A percentile compares a stretch with the other conserved stretches of the same genome.
These are phyloP conservation scores for Spatula versicolor DNA, from an alignment of 2,797 vertebrate species.

Conservation along the genomic window DNA sequence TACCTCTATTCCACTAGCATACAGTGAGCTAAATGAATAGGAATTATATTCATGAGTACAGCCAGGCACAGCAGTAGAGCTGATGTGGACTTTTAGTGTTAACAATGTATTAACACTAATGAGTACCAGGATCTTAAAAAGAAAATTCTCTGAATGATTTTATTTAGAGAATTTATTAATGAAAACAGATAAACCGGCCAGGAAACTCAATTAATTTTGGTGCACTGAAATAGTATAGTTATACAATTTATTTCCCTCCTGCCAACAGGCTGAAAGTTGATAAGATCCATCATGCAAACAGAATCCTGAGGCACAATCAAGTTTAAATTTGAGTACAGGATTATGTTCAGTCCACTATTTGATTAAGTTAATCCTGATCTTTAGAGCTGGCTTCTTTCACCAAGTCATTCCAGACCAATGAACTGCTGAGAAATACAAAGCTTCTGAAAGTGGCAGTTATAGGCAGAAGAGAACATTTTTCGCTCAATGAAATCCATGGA, in stretches of 20 bases:
- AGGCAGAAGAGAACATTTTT: conserved; percentile 52
- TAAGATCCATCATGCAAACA: conserved; percentile 20
- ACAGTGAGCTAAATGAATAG: not conserved
- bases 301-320: not conserved
- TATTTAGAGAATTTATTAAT: not conserved
- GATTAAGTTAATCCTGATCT: conserved; percentile 56
- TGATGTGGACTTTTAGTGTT: not conserved
- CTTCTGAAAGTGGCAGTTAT: conserved; percentile 40
- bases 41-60: not conserved
- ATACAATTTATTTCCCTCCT: not conserved
- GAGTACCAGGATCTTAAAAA: not conserved
- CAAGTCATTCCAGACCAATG: conserved; percentile 44
- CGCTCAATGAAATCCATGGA: conserved; percentile 1
- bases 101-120: not conserved
- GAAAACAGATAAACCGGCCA: not conserved
- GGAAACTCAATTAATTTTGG: not conserved
- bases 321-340: conserved; percentile 2
- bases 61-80: not conserved
- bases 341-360: conserved; percentile 47
- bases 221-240: not conserved
- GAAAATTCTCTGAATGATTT: not conserved
- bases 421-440: not conserved
- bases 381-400: conserved; percentile 43
- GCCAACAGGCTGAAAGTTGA: not conserved
- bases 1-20: not conserved